Percentiles rank a stretch among this genome's conserved stretches.
Evolutionary conservation across 2,888 invertebrate species (phyloP).

Genomic region (Pterobdella sp.): DNA sequence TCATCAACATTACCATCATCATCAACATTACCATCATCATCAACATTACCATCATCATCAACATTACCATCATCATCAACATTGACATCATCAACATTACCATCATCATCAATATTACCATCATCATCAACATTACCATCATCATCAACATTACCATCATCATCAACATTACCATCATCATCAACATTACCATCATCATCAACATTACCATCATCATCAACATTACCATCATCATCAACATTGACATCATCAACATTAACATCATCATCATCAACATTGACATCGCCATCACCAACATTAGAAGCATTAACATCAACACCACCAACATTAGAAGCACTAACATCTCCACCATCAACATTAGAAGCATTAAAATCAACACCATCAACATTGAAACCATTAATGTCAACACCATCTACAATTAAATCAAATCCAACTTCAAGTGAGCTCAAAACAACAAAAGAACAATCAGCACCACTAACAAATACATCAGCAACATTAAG

Average conservation of each 20-base stretch:
- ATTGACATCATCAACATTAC: slow-evolving; percentile 15
- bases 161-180: slow-evolving; percentile 15
- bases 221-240: slow-evolving; percentile 20
- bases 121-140: slow-evolving; percentile 14
- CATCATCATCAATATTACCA: slow-evolving; percentile 17
- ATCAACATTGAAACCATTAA: no score
- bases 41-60: slow-evolving; percentile 11
- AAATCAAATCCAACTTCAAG: no score
- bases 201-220: slow-evolving; percentile 5
- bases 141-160: slow-evolving; percentile 8
- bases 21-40: slow-evolving; percentile 14
- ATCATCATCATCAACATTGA: slow-evolving; percentile 10
- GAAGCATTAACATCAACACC: slow-evolving; percentile 13
- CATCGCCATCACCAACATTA: slow-evolving; percentile 22
- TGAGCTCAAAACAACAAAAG: no score
- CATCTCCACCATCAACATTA: slow-evolving; percentile 12
- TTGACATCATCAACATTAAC: slow-evolving; percentile 14
- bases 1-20: slow-evolving; percentile 19
- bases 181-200: slow-evolving; percentile 18
- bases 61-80: slow-evolving; percentile 6
- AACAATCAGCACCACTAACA: no score
- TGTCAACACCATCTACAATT: no score
- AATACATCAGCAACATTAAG: no score
- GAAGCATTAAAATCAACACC: not conserved
- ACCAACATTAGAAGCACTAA: not conserved